phyloP scores from a whole-genome alignment of 2,113 vertebrate species.

The Actinemys pallida region DNA sequence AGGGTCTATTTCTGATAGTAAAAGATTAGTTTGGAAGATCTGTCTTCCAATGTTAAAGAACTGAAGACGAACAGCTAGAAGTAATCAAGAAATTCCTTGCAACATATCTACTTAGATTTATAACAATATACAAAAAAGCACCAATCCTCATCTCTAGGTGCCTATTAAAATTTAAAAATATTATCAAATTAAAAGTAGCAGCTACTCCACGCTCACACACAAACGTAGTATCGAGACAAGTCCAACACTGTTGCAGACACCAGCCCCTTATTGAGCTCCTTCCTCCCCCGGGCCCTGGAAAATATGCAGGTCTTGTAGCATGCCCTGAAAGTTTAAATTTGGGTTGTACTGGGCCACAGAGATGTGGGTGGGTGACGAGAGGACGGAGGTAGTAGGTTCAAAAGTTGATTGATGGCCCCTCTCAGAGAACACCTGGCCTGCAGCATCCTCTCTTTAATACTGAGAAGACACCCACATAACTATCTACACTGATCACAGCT shows the following conservation, averaged over 20 bases:
- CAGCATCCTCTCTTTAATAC: accelerated
- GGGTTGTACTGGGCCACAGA: neutral
- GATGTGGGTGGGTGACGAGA: accelerated
- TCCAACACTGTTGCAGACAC: accelerated
- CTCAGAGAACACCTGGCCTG: accelerated
- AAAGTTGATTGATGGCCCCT: accelerated
- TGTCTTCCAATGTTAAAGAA: accelerated
- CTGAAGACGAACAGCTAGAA: neutral
- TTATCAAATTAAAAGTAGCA: neutral
- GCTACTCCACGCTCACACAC: accelerated
- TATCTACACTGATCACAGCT: accelerated
- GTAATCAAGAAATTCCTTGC: neutral
- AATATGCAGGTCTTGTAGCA: neutral
- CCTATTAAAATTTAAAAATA: neutral
- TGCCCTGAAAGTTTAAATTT: neutral
- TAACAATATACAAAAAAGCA: accelerated
- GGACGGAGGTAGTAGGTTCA: accelerated
- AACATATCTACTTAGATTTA: neutral
- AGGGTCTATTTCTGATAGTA: accelerated
- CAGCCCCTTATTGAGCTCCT: neutral
- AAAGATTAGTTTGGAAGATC: accelerated
- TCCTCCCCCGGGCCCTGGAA: neutral
- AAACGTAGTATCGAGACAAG: accelerated
- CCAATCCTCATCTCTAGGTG: neutral
- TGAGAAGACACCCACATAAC: accelerated